Percentiles rank a stretch among this genome's conserved stretches.
Conservation (phyloP, 2,888 invertebrate genomes). For the Anagyrus pseudococci region DNA sequence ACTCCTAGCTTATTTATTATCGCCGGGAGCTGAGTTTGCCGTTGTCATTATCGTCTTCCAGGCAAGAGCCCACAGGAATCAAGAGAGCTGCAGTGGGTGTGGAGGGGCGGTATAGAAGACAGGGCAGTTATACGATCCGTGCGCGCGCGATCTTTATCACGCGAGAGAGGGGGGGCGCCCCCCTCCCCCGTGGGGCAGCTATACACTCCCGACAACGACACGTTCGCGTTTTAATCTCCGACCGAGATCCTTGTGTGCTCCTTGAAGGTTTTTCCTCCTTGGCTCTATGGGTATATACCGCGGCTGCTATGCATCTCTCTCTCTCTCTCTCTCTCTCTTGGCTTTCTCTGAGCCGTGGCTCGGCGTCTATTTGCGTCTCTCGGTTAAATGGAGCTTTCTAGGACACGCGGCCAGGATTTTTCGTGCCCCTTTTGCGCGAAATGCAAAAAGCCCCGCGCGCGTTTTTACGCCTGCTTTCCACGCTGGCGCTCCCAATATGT, state of each 20-base stretch:
- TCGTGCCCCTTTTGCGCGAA: conserved; percentile 4
- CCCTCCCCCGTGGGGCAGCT: conserved; percentile 5
- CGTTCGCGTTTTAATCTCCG: conserved; percentile 9
- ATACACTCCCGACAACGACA: conserved; percentile 8
- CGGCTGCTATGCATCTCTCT: too few species aligned
- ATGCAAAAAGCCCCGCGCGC: not conserved
- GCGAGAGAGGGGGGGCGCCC: conserved; percentile 21
- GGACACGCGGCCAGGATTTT: conserved; percentile 11
- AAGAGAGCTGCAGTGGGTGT: too few species aligned
- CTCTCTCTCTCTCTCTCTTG: not conserved
- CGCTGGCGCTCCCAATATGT: too few species aligned
- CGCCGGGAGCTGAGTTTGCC: too few species aligned
- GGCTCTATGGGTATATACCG: conserved; percentile 1
- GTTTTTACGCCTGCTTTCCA: not conserved
- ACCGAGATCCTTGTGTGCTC: conserved; percentile 5
- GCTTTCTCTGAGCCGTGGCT: not conserved
- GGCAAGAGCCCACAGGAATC: too few species aligned
- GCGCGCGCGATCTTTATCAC: conserved; percentile 30
- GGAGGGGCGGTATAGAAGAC: too few species aligned
- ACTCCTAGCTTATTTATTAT: too few species aligned
- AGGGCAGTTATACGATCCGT: too few species aligned
- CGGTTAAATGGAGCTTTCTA: conserved; percentile 10
- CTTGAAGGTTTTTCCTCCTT: not conserved
- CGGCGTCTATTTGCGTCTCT: conserved; percentile 10
- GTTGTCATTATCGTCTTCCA: too few species aligned